Percentiles rank a stretch among this genome's conserved stretches.
phyloP scores from a whole-genome alignment of 2,113 vertebrate genomes.

The Hippocampus comes region DNA sequence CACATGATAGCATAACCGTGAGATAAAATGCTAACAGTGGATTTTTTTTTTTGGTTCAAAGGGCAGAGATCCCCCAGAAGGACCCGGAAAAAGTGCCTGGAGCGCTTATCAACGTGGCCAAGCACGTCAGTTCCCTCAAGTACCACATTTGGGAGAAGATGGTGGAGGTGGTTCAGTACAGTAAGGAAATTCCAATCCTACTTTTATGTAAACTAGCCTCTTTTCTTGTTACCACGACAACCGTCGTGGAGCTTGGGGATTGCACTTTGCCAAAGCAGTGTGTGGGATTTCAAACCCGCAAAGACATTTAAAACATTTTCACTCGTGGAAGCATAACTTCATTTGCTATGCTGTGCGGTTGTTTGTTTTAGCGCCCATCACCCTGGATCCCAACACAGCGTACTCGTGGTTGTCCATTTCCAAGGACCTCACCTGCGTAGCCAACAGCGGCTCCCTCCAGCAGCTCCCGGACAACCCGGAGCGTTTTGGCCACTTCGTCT shows the following conservation, averaged over 20 bases:
- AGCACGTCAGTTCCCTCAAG: conserved; percentile 71
- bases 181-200: conserved; percentile 50
- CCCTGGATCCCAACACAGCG: conserved; percentile 75
- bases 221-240: not conserved
- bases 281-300: not conserved
- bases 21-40: too few species aligned
- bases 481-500: conserved; percentile 76
- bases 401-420: conserved; percentile 72
- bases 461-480: conserved; percentile 71
- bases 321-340: not conserved
- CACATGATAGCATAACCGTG: not conserved
- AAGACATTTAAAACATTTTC: not conserved
- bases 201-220: not conserved
- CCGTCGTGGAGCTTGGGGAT: not conserved
- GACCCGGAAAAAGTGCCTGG: conserved; percentile 60
- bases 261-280: not conserved
- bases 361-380: conserved; percentile 66
- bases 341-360: not conserved
- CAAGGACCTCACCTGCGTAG: conserved; percentile 65
- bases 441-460: conserved; percentile 63
- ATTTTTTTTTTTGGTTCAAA: conserved; percentile 18
- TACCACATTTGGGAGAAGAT: conserved; percentile 77
- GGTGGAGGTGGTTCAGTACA: conserved; percentile 68
- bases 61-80: conserved; percentile 56
- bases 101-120: conserved; percentile 69